Percentiles rank a stretch among this genome's conserved stretches.
Conservation (phyloP, 2,113 vertebrate species). For the Dasyprocta punctata region DNA sequence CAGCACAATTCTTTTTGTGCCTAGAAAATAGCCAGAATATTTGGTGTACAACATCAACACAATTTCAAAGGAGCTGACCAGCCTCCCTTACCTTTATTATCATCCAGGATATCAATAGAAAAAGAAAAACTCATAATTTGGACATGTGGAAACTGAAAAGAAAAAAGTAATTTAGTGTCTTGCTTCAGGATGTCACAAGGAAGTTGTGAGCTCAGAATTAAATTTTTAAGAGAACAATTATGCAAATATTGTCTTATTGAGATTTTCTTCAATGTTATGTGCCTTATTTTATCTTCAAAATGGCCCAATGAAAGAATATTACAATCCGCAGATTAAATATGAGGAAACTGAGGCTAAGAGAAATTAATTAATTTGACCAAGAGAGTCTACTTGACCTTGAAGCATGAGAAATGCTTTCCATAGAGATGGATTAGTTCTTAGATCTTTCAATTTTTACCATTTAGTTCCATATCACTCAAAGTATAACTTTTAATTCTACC, state of each 20-base stretch:
- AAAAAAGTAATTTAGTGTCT: background rate
- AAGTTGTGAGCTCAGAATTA: slow-evolving; percentile 24
- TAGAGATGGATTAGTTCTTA: background rate
- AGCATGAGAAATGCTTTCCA: background rate
- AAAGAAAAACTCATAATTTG: background rate
- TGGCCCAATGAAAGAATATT: background rate
- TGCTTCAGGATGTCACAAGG: background rate
- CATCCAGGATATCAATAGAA: background rate
- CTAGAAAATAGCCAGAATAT: background rate
- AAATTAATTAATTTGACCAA: background rate
- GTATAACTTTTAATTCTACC: background rate
- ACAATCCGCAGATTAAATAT: background rate
- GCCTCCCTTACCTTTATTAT: background rate
- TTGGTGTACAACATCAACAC: background rate
- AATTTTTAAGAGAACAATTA: background rate
- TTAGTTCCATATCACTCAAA: background rate
- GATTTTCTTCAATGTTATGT: background rate
- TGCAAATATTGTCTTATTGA: background rate
- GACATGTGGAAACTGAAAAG: background rate
- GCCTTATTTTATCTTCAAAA: background rate
- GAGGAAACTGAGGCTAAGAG: background rate
- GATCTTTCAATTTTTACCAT: background rate
- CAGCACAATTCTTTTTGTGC: background rate
- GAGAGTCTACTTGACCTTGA: background rate
- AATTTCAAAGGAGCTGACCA: background rate